These are phyloP conservation scores for Sparus aurata DNA, from an alignment of 2,797 vertebrate species.

Conservation along the genomic window DNA sequence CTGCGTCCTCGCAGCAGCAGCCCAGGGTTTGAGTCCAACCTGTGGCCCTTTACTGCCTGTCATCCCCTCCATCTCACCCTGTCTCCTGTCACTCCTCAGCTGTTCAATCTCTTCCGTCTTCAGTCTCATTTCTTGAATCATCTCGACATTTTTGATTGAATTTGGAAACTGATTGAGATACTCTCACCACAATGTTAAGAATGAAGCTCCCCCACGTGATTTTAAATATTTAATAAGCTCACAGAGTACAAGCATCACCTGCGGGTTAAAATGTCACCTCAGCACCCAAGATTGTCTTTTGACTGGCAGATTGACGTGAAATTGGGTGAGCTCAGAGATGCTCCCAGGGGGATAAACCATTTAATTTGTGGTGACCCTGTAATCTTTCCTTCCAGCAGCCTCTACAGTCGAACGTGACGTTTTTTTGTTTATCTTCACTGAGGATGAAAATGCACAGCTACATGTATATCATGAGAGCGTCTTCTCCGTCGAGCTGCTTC, in stretches of 20 bases:
- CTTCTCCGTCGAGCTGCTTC: background rate
- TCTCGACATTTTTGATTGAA: background rate
- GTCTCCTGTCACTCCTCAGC: too few relatives aligned
- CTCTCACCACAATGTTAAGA: background rate
- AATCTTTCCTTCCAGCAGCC: conserved; percentile 44
- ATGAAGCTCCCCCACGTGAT: background rate
- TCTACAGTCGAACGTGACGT: conserved; percentile 12
- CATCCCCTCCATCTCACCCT: too few relatives aligned
- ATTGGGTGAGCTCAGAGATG: conserved; percentile 61
- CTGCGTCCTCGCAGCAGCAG: too few relatives aligned
- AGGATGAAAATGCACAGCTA: conserved; percentile 22
- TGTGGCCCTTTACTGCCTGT: too few relatives aligned
- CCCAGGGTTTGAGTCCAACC: too few relatives aligned
- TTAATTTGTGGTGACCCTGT: conserved; percentile 41
- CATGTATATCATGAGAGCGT: background rate
- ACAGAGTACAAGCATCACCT: background rate
- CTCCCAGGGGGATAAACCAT: conserved; percentile 27
- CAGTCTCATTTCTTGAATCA: background rate
- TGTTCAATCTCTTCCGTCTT: background rate
- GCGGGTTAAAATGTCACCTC: conserved; percentile 36
- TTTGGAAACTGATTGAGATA: background rate
- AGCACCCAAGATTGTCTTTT: conserved; percentile 32
- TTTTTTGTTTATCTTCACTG: conserved; percentile 18
- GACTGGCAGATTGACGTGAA: conserved; percentile 57
- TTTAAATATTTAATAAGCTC: conserved; percentile 1